Percentiles rank a stretch among this genome's conserved stretches.
Conservation (phyloP, 1,140 invertebrate genomes). For the Brachionus calyciflorus region DNA sequence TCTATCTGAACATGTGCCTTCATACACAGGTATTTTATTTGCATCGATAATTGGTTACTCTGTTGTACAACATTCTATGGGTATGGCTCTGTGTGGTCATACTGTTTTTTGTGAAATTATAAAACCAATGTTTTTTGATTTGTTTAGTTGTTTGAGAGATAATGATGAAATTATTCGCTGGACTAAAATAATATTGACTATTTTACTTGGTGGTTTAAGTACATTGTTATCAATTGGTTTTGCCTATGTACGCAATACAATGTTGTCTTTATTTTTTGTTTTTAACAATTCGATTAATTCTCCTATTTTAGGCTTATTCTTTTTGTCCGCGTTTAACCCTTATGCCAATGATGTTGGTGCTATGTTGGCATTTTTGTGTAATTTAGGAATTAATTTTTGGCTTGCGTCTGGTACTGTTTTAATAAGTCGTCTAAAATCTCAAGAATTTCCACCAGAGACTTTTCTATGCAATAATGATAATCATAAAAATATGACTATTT, state of each 20-base stretch:
- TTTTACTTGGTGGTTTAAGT: background rate
- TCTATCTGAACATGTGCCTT: slow-evolving; percentile 1
- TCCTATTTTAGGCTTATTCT: slow-evolving; percentile 4
- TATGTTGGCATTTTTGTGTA: slow-evolving; percentile 10
- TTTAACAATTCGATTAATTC: slow-evolving; percentile 34
- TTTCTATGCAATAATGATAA: slow-evolving; percentile 7
- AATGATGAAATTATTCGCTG: background rate
- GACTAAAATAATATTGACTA: background rate
- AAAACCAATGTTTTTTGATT: slow-evolving; percentile 8
- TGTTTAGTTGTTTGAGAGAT: background rate
- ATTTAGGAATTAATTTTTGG: slow-evolving; percentile 29
- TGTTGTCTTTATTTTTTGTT: slow-evolving; percentile 3
- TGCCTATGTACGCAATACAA: background rate
- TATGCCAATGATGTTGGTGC: slow-evolving; percentile 25
- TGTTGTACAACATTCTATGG: slow-evolving; percentile 30
- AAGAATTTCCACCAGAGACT: slow-evolving; percentile 7
- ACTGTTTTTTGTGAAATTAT: slow-evolving; percentile 5
- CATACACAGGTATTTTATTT: background rate
- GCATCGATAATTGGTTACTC: slow-evolving; percentile 25
- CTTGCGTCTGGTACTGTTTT: background rate
- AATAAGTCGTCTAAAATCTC: slow-evolving; percentile 14
- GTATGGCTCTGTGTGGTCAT: background rate
- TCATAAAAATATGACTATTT: background rate
- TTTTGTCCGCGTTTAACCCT: slow-evolving; percentile 27
- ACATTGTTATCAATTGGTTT: background rate